phyloP scores from a whole-genome alignment of 1,140 invertebrate genomes.

The Nylanderia fulva region DNA sequence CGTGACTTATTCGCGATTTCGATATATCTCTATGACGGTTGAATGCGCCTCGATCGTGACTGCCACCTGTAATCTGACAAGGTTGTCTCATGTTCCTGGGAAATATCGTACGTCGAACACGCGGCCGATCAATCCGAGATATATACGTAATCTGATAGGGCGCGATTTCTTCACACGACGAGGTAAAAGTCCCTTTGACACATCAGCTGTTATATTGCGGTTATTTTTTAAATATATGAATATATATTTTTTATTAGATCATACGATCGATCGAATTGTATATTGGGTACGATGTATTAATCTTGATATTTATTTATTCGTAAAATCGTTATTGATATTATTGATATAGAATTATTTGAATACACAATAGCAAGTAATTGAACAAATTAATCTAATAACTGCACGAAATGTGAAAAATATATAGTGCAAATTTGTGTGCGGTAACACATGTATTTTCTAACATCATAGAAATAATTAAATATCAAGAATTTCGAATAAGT shows the following conservation, averaged over 20 bases:
- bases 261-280: background rate
- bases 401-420: background rate
- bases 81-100: slow-evolving; percentile 48
- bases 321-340: background rate
- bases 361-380: background rate
- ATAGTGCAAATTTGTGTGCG: background rate
- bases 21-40: slow-evolving; percentile 43
- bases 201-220: slow-evolving; percentile 10
- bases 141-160: slow-evolving; percentile 51
- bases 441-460: slow-evolving; percentile 24
- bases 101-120: slow-evolving; percentile 45
- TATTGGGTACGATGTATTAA: background rate
- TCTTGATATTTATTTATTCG: background rate
- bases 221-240: background rate
- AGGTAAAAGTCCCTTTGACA: slow-evolving; percentile 17
- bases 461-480: slow-evolving; percentile 43
- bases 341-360: background rate
- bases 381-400: background rate
- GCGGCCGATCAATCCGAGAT: slow-evolving; percentile 52
- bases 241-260: background rate
- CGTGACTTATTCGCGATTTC: slow-evolving; percentile 37
- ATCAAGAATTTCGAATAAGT: slow-evolving; percentile 37
- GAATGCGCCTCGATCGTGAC: slow-evolving; percentile 50
- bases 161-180: slow-evolving; percentile 23
- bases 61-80: slow-evolving; percentile 48